Evolutionary conservation across 2,797 vertebrate species (phyloP).

Genomic region (Silurus lanzhouensis): DNA sequence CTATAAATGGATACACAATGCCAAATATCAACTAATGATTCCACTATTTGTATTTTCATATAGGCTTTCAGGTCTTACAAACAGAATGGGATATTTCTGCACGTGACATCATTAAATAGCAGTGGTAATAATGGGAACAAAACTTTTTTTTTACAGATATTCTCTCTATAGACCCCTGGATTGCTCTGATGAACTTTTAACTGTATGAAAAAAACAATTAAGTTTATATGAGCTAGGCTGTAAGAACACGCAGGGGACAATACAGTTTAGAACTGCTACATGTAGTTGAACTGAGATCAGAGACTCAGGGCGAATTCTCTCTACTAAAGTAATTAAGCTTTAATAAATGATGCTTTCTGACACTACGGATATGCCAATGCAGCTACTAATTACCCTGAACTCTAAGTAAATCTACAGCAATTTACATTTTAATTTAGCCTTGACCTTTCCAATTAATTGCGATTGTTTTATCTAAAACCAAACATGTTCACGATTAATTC

Average conservation of each 20-base stretch:
- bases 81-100: constrained; percentile 21
- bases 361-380: constrained; percentile 7
- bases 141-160: neutral
- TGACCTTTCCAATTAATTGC: constrained; percentile 2
- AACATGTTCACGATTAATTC: neutral
- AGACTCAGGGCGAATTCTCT: constrained; percentile 16
- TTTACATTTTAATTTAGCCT: constrained; percentile 1
- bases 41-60: neutral
- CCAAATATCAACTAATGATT: neutral
- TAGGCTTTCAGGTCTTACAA: neutral
- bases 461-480: constrained; percentile 18
- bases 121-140: neutral
- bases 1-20: constrained; percentile 18
- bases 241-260: neutral
- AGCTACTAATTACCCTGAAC: neutral
- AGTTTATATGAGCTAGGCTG: constrained; percentile 14
- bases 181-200: neutral
- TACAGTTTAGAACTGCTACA: neutral
- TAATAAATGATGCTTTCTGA: constrained; percentile 32
- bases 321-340: constrained; percentile 22
- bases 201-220: constrained; percentile 6
- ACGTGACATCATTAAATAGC: constrained; percentile 29
- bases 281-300: constrained; percentile 23
- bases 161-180: neutral
- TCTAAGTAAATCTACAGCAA: constrained; percentile 9